These are phyloP conservation scores for Jacana jacana DNA, from an alignment of 2,113 vertebrate genomes.

Conservation along the genomic window DNA sequence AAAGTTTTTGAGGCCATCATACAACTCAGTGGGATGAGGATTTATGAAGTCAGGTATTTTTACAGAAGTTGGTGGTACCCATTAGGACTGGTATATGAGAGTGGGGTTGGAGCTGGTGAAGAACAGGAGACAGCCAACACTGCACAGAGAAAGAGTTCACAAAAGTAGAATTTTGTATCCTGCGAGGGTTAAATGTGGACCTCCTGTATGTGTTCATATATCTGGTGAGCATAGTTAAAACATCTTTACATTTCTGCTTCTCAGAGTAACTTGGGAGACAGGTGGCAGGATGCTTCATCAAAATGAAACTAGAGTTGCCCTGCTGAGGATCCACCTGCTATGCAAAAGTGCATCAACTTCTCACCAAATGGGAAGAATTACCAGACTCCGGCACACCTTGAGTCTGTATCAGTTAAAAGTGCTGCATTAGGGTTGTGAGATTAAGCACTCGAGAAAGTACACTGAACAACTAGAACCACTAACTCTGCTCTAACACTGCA, in stretches of 20 bases:
- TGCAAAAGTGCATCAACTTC: neutral
- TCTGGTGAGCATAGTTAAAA: neutral
- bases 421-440: neutral
- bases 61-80: neutral
- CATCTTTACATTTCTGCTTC: neutral
- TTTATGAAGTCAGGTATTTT: neutral
- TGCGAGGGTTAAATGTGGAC: neutral
- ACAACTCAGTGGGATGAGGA: neutral
- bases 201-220: neutral
- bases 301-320: neutral
- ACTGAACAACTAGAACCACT: neutral
- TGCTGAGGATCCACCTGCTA: slow-evolving; percentile 46
- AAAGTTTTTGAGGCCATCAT: neutral
- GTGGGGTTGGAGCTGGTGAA: neutral
- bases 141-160: neutral
- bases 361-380: neutral
- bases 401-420: neutral
- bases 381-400: neutral
- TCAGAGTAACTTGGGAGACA: slow-evolving; percentile 11
- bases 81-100: neutral
- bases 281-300: slow-evolving; percentile 12
- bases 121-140: neutral
- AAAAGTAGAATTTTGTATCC: neutral
- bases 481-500: neutral
- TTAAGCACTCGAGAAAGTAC: neutral